Percentiles rank a stretch among this genome's conserved stretches.
Conservation (phyloP, 2,888 invertebrate species). For the Heliconius ismenius region DNA sequence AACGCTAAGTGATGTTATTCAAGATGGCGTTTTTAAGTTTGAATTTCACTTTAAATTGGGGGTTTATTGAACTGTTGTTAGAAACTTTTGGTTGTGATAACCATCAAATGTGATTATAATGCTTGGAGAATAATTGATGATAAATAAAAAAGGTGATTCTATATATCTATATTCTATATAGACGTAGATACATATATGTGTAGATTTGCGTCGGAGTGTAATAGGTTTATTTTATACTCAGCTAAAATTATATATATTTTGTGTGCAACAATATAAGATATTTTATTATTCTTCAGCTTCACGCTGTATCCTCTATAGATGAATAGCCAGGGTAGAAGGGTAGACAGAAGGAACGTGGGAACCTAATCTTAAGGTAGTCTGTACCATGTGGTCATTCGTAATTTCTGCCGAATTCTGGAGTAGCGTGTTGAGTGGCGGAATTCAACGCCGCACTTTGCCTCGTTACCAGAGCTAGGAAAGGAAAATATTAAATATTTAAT, state of each 20-base stretch:
- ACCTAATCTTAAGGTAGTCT: too few relatives aligned
- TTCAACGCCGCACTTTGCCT: too few relatives aligned
- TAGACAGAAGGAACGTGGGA: too few relatives aligned
- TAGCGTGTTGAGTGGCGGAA: too few relatives aligned
- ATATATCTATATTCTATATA: neutral
- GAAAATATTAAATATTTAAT: too few relatives aligned
- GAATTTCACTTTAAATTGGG: conserved; percentile 3
- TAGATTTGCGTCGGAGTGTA: neutral
- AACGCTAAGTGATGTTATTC: conserved; percentile 1
- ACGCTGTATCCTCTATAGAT: too few relatives aligned
- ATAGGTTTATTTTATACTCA: neutral
- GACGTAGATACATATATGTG: neutral
- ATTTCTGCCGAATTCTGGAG: too few relatives aligned
- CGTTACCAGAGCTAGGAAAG: too few relatives aligned
- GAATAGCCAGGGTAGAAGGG: too few relatives aligned
- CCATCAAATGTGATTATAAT: conserved; percentile 19
- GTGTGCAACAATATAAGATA: too few relatives aligned
- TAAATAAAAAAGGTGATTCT: neutral
- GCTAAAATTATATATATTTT: neutral
- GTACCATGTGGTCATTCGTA: too few relatives aligned
- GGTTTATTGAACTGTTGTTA: neutral
- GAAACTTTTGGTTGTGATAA: conserved; percentile 7
- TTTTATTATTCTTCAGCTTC: too few relatives aligned
- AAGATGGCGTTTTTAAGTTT: neutral
- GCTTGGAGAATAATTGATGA: neutral